phyloP scores from a whole-genome alignment of 2,113 vertebrate genomes.

The Microcebus tavaratra region DNA sequence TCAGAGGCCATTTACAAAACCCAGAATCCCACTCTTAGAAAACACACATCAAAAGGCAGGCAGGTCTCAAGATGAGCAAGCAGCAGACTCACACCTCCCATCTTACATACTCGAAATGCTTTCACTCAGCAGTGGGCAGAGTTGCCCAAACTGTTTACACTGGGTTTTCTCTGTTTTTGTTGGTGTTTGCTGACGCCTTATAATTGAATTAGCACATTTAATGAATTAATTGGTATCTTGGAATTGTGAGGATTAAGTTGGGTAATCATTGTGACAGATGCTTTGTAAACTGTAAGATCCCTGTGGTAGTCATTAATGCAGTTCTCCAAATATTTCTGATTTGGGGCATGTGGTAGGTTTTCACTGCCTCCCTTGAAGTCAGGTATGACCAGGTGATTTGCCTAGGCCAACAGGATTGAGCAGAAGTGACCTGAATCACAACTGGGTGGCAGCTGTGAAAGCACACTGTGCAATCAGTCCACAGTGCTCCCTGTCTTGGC shows the following conservation, averaged over 20 bases:
- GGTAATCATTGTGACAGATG: background rate
- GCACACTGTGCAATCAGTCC: fast-evolving
- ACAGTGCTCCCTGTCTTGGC: background rate
- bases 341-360: background rate
- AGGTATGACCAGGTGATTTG: background rate
- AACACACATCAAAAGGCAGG: background rate
- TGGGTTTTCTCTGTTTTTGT: background rate
- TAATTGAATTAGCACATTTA: background rate
- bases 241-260: background rate
- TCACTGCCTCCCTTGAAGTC: background rate
- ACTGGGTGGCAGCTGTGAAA: background rate
- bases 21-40: background rate
- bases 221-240: background rate
- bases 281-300: background rate
- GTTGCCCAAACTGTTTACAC: background rate
- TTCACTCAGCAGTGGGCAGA: background rate
- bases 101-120: background rate
- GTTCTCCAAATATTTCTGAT: background rate
- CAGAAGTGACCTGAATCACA: background rate
- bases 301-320: background rate
- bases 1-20: background rate
- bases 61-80: background rate
- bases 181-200: background rate
- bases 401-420: background rate
- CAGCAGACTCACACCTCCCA: background rate